Conservation (phyloP, 2,797 vertebrate genomes). For the Mastacembelus armatus region DNA sequence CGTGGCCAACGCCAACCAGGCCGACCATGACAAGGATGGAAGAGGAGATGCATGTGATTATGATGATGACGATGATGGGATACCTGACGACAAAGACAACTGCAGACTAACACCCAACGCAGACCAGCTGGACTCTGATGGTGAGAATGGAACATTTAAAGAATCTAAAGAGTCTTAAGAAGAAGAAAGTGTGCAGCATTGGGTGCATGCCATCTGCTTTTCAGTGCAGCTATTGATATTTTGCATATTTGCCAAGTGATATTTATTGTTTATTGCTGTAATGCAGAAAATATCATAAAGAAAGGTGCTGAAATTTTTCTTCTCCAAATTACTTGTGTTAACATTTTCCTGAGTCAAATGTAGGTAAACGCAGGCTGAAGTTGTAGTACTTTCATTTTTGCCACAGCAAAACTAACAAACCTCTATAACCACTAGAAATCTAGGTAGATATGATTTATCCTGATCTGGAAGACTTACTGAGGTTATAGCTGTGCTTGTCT, state of each 20-base stretch:
- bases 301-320: neutral
- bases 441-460: neutral
- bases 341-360: too few relatives aligned
- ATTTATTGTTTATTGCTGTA: neutral
- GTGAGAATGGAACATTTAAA: slow-evolving; percentile 76
- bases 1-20: slow-evolving; percentile 95
- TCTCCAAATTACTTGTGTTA: too few relatives aligned
- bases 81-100: slow-evolving; percentile 96
- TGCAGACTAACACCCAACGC: slow-evolving; percentile 93
- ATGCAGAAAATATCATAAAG: neutral
- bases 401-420: too few relatives aligned
- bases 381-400: too few relatives aligned
- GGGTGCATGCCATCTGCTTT: neutral
- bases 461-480: neutral
- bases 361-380: too few relatives aligned
- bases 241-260: neutral
- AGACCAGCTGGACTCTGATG: slow-evolving; percentile 91
- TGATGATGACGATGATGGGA: slow-evolving; percentile 95
- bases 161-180: too few relatives aligned
- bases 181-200: neutral
- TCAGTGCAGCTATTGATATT: neutral
- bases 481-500: neutral
- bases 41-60: slow-evolving; percentile 96
- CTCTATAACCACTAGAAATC: neutral
- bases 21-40: slow-evolving; percentile 95